phyloP scores from a whole-genome alignment of 2,888 invertebrate genomes.

The Hipparchia semele region DNA sequence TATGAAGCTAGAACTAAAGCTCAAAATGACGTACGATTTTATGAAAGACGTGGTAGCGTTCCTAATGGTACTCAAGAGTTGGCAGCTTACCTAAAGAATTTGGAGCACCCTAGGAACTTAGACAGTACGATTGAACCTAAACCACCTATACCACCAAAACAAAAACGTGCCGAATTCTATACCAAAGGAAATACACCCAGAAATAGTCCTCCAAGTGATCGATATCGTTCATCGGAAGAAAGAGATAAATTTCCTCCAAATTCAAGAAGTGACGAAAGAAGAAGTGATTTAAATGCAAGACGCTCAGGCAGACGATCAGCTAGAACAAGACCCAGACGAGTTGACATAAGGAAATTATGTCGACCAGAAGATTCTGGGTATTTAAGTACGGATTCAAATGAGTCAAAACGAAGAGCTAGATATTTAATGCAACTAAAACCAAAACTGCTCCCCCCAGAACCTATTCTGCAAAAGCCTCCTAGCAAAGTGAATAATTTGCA shows the following conservation, averaged over 20 bases:
- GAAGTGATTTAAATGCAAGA: constrained; percentile 64
- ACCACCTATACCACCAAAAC: constrained; percentile 74
- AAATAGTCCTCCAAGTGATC: constrained; percentile 65
- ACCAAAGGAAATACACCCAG: constrained; percentile 54
- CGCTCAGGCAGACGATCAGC: constrained; percentile 71
- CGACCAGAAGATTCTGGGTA: constrained; percentile 91
- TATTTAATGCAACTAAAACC: constrained; percentile 74
- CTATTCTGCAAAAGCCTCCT: constrained; percentile 49
- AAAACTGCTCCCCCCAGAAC: constrained; percentile 56
- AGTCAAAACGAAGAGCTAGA: constrained; percentile 79
- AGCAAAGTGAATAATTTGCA: constrained; percentile 58
- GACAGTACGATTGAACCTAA: constrained; percentile 58
- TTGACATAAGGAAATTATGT: constrained; percentile 69
- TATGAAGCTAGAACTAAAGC: constrained; percentile 87
- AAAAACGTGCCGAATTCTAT: constrained; percentile 59
- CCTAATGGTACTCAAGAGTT: constrained; percentile 63
- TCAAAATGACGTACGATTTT: constrained; percentile 58
- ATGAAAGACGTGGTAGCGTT: constrained; percentile 68
- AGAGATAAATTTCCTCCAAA: constrained; percentile 66
- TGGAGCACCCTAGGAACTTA: constrained; percentile 59
- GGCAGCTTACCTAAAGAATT: constrained; percentile 61
- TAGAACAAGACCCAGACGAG: constrained; percentile 68
- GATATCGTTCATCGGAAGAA: constrained; percentile 65
- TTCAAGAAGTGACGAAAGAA: constrained; percentile 62
- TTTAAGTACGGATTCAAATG: constrained; percentile 91